These are phyloP conservation scores for Diuraphis noxia DNA, from an alignment of 1,140 invertebrate species.

Conservation along the genomic window DNA sequence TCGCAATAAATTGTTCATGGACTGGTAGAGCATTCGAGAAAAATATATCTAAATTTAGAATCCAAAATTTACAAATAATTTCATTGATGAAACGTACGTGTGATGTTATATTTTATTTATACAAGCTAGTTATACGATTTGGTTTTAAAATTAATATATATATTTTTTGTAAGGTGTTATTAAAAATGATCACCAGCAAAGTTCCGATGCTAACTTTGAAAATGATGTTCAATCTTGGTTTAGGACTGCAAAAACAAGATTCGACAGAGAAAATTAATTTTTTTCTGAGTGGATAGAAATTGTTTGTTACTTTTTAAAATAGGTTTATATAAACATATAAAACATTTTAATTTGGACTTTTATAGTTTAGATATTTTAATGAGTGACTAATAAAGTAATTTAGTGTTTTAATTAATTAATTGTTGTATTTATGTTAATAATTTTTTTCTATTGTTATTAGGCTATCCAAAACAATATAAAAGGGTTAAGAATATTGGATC, in stretches of 20 bases:
- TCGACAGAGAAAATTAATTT: background rate
- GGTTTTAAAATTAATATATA: background rate
- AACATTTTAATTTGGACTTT: too few relatives aligned
- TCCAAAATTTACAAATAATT: conserved; percentile 6
- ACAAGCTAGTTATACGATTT: background rate
- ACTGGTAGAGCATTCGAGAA: background rate
- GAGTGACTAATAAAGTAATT: too few relatives aligned
- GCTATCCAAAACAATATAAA: too few relatives aligned
- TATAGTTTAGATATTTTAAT: background rate
- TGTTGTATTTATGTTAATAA: too few relatives aligned
- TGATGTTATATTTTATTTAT: background rate
- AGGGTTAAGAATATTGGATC: background rate
- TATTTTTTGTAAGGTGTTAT: background rate
- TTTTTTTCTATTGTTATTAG: too few relatives aligned
- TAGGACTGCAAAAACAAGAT: background rate
- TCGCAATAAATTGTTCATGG: background rate
- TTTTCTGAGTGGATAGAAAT: too few relatives aligned
- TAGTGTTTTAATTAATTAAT: too few relatives aligned
- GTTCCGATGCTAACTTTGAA: background rate
- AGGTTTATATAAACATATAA: too few relatives aligned
- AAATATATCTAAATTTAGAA: background rate
- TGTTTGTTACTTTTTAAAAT: too few relatives aligned
- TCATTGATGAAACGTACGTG: background rate
- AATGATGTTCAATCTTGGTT: background rate
- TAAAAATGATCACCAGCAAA: background rate